Evolutionary conservation across 35 echinoderm and acorn worm species (phyloP).

Genomic region (Lytechinus pictus): DNA sequence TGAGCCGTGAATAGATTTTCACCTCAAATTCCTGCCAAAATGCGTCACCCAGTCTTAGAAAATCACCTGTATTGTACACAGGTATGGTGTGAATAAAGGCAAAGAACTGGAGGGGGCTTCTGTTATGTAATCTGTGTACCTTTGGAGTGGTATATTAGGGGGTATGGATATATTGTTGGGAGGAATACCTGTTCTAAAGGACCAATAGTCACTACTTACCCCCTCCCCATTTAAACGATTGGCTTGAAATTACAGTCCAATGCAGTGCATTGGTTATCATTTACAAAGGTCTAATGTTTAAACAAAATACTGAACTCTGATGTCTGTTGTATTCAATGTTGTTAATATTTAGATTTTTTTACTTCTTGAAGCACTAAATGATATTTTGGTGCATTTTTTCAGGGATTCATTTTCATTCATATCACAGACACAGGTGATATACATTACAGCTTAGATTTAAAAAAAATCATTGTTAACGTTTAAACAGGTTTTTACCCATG

Average conservation of each 20-base stretch:
- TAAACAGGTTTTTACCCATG: too few relatives aligned
- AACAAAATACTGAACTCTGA: too few relatives aligned
- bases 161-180: background rate
- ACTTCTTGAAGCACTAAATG: too few relatives aligned
- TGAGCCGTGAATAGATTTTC: background rate
- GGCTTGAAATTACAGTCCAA: background rate
- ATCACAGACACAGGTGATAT: too few relatives aligned
- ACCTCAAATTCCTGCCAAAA: background rate
- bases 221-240: background rate
- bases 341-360: too few relatives aligned
- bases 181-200: background rate
- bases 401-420: too few relatives aligned
- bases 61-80: background rate
- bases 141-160: background rate
- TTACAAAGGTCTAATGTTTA: too few relatives aligned
- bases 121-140: slow-evolving; percentile 19
- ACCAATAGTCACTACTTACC: background rate
- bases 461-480: too few relatives aligned
- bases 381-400: too few relatives aligned
- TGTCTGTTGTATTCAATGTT: too few relatives aligned
- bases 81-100: background rate
- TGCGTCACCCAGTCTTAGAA: background rate
- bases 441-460: too few relatives aligned
- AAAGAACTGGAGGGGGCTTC: background rate
- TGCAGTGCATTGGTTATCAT: too few relatives aligned